Conservation (phyloP, 2,113 vertebrate species). For the Etheostoma cragini region DNA sequence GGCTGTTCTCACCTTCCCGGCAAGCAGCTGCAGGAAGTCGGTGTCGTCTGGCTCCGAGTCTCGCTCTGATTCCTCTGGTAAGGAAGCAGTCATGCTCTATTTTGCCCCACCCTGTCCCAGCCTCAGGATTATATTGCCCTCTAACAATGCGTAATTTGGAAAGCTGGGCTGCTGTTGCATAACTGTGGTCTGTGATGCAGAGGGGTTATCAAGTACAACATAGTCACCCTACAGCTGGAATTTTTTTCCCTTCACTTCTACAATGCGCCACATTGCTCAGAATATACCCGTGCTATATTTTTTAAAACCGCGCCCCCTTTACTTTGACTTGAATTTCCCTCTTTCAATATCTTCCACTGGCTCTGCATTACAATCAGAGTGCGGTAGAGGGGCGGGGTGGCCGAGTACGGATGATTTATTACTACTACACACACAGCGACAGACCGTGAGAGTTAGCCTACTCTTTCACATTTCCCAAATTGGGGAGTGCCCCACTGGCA, state of each 20-base stretch:
- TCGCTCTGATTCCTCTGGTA: conserved; percentile 94
- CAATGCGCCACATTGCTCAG: conserved; percentile 35
- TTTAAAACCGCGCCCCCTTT: conserved; percentile 69
- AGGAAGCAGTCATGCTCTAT: conserved; percentile 71
- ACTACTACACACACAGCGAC: conserved; percentile 46
- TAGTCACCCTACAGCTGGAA: conserved; percentile 19
- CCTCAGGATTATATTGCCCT: conserved; percentile 55
- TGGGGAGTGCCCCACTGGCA: conserved; percentile 28
- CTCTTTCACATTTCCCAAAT: conserved; percentile 49
- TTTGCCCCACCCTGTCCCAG: conserved; percentile 59
- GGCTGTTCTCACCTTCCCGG: conserved; percentile 88
- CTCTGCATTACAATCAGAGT: conserved; percentile 61
- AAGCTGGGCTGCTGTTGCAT: conserved; percentile 53
- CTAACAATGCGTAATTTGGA: conserved; percentile 72
- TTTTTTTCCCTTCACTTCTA: not conserved
- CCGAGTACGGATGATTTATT: conserved; percentile 55
- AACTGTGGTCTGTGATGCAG: conserved; percentile 55
- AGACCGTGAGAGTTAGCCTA: conserved; percentile 31
- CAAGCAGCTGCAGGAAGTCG: conserved; percentile 86
- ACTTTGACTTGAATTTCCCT: conserved; percentile 24
- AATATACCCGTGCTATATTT: conserved; percentile 42
- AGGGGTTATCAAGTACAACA: conserved; percentile 44
- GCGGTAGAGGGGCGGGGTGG: conserved; percentile 63
- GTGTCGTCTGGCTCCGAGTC: conserved; percentile 95
- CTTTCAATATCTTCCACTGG: conserved; percentile 31